phyloP scores from a whole-genome alignment of 1,140 invertebrate species.

The Hycleus phaleratus region DNA sequence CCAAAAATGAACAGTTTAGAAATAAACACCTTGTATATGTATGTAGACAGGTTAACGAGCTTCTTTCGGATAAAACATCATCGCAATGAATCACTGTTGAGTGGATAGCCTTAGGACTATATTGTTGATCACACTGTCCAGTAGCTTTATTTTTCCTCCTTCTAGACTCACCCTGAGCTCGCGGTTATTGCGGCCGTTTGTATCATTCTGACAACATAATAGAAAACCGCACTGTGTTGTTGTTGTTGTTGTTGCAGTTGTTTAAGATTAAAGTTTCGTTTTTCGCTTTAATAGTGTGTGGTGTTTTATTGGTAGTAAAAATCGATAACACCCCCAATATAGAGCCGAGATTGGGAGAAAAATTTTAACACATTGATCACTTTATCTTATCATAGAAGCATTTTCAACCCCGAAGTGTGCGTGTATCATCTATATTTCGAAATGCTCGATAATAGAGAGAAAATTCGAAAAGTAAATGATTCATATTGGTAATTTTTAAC shows the following conservation, averaged over 20 bases:
- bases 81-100: conserved; percentile 27
- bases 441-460: too few relatives aligned
- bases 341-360: too few relatives aligned
- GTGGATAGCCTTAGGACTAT: conserved; percentile 26
- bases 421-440: conserved; percentile 7
- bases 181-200: conserved; percentile 37
- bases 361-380: too few relatives aligned
- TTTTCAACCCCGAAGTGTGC: conserved; percentile 16
- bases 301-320: too few relatives aligned
- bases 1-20: too few relatives aligned
- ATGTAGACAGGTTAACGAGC: conserved; percentile 8
- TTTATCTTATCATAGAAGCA: conserved; percentile 10
- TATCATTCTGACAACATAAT: conserved; percentile 39
- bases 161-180: conserved; percentile 23
- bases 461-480: conserved; percentile 18
- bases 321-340: too few relatives aligned
- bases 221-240: conserved; percentile 34
- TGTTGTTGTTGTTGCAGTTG: too few relatives aligned
- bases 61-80: conserved; percentile 7
- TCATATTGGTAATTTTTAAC: conserved; percentile 17
- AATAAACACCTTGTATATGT: too few relatives aligned
- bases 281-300: too few relatives aligned
- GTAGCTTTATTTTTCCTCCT: conserved; percentile 18
- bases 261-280: too few relatives aligned
- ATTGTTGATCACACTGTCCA: conserved; percentile 36